These are phyloP conservation scores for Luperina nickerlii DNA, from an alignment of 2,888 invertebrate species.

Conservation along the genomic window DNA sequence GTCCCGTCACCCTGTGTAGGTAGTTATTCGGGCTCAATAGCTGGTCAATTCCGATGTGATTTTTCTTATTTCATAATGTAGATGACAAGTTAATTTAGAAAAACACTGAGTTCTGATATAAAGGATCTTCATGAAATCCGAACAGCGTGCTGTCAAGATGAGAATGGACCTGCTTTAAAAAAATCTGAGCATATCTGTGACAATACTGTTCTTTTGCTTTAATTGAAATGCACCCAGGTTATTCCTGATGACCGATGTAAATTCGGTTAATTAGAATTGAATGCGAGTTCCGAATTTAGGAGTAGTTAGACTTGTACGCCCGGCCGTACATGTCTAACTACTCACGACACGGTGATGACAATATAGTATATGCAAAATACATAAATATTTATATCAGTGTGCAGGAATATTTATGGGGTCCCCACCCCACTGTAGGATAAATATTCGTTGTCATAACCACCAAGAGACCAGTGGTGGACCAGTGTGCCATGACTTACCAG, in stretches of 20 bases:
- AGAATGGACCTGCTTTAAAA: background rate
- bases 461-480: too few species aligned
- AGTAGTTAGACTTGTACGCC: background rate
- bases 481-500: background rate
- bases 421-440: background rate
- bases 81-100: background rate
- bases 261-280: slow-evolving; percentile 38
- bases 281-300: slow-evolving; percentile 6
- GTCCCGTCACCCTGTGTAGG: background rate
- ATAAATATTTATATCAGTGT: background rate
- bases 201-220: too few species aligned
- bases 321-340: too few species aligned
- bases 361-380: background rate
- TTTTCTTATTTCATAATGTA: background rate
- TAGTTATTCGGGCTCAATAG: background rate
- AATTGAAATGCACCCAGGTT: background rate
- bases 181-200: too few species aligned
- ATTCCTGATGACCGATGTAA: slow-evolving; percentile 13
- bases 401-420: too few species aligned
- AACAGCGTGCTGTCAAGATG: too few species aligned
- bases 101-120: background rate
- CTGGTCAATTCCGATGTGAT: background rate
- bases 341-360: background rate
- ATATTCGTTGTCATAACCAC: background rate
- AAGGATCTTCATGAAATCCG: background rate